Percentiles rank a stretch among this genome's conserved stretches.
Conservation (phyloP, 2,113 vertebrate genomes). For the Aspiorhynchus laticeps region DNA sequence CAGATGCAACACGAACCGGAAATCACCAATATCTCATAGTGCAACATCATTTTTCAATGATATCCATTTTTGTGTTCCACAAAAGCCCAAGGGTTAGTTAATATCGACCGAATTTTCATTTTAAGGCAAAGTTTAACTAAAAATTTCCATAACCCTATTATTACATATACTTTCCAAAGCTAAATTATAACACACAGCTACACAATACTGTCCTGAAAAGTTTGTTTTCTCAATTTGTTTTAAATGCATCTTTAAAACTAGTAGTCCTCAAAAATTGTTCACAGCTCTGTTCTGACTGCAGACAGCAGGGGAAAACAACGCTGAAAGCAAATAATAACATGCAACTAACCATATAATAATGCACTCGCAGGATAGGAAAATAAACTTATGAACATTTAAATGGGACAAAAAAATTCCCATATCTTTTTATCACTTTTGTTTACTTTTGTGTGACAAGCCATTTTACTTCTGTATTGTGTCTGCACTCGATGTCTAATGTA, state of each 20-base stretch:
- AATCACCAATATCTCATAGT: neutral
- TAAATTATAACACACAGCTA: neutral
- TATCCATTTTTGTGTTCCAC: neutral
- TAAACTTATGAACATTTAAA: no score
- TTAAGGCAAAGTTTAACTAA: no score
- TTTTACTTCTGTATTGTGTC: no score
- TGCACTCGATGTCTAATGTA: neutral
- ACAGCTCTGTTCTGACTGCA: no score
- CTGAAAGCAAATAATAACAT: no score
- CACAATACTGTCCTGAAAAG: neutral
- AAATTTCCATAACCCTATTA: neutral
- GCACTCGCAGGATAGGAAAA: no score
- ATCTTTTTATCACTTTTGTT: no score
- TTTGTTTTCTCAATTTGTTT: neutral
- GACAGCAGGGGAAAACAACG: no score
- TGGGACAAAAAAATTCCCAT: no score
- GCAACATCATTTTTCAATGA: neutral
- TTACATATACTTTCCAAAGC: neutral
- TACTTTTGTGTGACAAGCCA: no score
- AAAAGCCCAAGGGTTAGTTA: neutral
- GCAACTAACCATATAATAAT: no score
- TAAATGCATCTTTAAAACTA: neutral
- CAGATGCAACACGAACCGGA: neutral
- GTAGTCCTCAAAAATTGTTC: neutral
- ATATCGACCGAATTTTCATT: neutral